Evolutionary conservation across 1,140 invertebrate genomes (phyloP).

Genomic region (Orius insidiosus): DNA sequence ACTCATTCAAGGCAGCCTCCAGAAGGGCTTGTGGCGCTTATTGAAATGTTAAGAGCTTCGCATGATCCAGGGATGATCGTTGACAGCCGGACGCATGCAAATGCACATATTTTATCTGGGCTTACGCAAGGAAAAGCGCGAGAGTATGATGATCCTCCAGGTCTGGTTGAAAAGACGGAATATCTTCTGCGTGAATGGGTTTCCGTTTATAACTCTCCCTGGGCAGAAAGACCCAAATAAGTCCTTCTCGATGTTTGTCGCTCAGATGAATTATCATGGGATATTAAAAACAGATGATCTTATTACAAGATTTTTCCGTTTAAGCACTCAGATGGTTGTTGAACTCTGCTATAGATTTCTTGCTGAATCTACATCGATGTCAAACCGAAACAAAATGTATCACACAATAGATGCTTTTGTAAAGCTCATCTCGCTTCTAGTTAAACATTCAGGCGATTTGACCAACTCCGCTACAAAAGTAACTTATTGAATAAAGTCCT

Average conservation of each 20-base stretch:
- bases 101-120: slow-evolving; percentile 82
- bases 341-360: slow-evolving; percentile 78
- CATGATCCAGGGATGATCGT: slow-evolving; percentile 47
- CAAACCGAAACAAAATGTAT: slow-evolving; percentile 65
- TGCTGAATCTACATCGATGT: slow-evolving; percentile 32
- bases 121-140: slow-evolving; percentile 64
- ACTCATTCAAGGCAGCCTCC: slow-evolving; percentile 55
- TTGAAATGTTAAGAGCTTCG: slow-evolving; percentile 56
- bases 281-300: slow-evolving; percentile 95
- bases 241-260: slow-evolving; percentile 83
- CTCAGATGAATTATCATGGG: slow-evolving; percentile 86
- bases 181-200: slow-evolving; percentile 90
- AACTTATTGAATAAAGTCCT: slow-evolving; percentile 93
- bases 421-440: slow-evolving; percentile 78
- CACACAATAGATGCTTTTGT: slow-evolving; percentile 91
- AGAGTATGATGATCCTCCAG: slow-evolving; percentile 86
- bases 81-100: slow-evolving; percentile 52
- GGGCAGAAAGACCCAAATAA: slow-evolving; percentile 75
- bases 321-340: slow-evolving; percentile 92
- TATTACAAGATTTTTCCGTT: slow-evolving; percentile 90
- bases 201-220: slow-evolving; percentile 65
- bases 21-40: slow-evolving; percentile 58
- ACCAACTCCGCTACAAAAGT: slow-evolving; percentile 86
- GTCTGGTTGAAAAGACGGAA: slow-evolving; percentile 89
- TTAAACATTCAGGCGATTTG: slow-evolving; percentile 86